Evolutionary conservation across 2,113 vertebrate genomes (phyloP).

Genomic region (Saimiri boliviensis): DNA sequence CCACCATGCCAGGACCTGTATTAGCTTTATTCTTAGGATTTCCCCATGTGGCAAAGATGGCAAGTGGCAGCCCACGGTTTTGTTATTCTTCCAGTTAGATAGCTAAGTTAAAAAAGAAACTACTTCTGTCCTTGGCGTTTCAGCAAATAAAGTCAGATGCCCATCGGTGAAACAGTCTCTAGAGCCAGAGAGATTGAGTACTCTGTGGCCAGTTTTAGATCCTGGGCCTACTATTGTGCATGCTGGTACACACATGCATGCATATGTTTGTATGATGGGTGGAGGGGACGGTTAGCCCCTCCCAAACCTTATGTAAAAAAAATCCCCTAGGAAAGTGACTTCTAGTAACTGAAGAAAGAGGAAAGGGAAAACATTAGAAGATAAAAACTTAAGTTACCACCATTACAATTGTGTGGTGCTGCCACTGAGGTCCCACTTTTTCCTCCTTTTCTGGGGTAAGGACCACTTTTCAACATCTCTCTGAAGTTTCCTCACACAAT

Average conservation of each 20-base stretch:
- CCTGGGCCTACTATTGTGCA: too few relatives aligned
- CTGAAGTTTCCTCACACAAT: not conserved
- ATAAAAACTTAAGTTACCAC: not conserved
- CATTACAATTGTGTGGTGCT: not conserved
- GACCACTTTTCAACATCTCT: not conserved
- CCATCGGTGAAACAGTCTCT: not conserved
- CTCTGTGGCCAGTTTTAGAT: not conserved
- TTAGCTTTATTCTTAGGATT: not conserved
- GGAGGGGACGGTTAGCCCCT: not conserved
- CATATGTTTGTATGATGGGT: not conserved
- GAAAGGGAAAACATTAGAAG: not conserved
- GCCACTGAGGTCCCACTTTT: not conserved
- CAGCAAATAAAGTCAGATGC: not conserved
- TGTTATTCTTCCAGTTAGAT: not conserved
- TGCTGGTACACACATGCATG: not conserved
- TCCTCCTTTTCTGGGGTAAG: not conserved
- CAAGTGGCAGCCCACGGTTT: not conserved
- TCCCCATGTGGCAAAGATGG: not conserved
- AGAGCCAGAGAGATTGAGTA: not conserved
- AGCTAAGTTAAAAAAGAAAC: not conserved
- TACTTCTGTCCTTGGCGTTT: not conserved
- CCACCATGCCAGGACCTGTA: accelerated
- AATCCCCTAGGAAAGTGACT: not conserved
- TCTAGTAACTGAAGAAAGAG: not conserved
- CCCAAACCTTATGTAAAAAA: not conserved